These are phyloP conservation scores for Jaculus jaculus DNA, from an alignment of 2,113 vertebrate genomes.

Conservation along the genomic window DNA sequence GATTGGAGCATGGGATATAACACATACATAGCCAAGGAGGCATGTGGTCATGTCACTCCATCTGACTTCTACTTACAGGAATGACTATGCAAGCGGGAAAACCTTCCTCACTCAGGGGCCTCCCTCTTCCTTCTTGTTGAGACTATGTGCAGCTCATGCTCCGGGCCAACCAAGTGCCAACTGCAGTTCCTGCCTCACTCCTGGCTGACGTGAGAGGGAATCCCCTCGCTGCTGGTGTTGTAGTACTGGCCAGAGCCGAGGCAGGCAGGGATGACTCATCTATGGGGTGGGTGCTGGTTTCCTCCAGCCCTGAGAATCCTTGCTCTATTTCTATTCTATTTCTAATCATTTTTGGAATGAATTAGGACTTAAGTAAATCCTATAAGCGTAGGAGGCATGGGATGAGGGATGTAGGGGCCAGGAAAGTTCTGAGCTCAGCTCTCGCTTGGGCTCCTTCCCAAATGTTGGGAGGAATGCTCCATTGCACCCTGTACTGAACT, in stretches of 20 bases:
- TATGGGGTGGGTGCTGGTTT: neutral
- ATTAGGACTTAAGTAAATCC: neutral
- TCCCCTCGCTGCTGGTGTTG: neutral
- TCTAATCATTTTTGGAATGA: neutral
- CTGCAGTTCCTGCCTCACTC: rapidly evolving
- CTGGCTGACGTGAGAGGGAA: neutral
- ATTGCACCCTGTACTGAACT: neutral
- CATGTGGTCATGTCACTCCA: rapidly evolving
- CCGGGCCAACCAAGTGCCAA: rapidly evolving
- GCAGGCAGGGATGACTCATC: neutral
- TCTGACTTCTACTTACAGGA: neutral
- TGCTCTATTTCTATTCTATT: constrained; percentile 4
- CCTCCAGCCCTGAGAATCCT: neutral
- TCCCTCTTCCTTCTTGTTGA: neutral
- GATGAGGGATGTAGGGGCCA: neutral
- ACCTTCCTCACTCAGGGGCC: neutral
- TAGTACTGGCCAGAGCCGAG: neutral
- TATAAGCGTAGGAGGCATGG: neutral
- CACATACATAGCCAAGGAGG: neutral
- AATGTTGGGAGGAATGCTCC: neutral
- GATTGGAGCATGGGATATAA: neutral
- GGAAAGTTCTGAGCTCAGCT: neutral
- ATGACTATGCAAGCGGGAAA: neutral
- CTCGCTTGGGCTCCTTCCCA: neutral
- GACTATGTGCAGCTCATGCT: neutral